Percentiles rank a stretch among this genome's conserved stretches.
These are phyloP conservation scores for Heliconius erato DNA, from an alignment of 2,888 invertebrate genomes.

Conservation along the genomic window DNA sequence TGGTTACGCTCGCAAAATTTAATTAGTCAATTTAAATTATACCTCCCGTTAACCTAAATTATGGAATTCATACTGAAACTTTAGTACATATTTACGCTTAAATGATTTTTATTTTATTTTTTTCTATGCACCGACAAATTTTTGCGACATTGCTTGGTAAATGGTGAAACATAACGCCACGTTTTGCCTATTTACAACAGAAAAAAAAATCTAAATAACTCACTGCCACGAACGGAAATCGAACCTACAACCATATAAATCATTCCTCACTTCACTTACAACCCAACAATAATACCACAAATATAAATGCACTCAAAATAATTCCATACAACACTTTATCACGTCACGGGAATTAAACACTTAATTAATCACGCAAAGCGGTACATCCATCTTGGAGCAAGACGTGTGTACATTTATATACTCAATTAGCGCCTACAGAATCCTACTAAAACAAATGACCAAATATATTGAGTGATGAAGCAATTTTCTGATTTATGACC, in stretches of 20 bases:
- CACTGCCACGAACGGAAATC: background rate
- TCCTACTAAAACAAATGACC: conserved; percentile 63
- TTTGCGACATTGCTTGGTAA: too few species aligned
- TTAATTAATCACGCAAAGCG: conserved; percentile 45
- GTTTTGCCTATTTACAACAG: background rate
- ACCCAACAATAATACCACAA: background rate
- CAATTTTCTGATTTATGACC: conserved; percentile 64
- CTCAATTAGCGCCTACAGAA: conserved; percentile 56
- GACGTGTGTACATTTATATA: conserved; percentile 42
- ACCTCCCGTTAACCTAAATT: too few species aligned
- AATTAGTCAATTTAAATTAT: too few species aligned
- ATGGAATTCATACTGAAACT: too few species aligned
- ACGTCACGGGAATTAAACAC: conserved; percentile 34
- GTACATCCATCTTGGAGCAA: conserved; percentile 44
- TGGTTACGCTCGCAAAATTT: too few species aligned
- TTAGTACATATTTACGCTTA: too few species aligned
- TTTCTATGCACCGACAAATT: too few species aligned
- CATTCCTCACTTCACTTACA: background rate
- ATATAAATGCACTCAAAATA: background rate
- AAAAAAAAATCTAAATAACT: background rate
- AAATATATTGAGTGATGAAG: conserved; percentile 71
- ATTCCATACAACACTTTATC: conserved; percentile 7
- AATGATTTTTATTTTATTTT: too few species aligned
- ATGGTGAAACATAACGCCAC: background rate
- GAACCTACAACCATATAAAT: background rate